Conservation (phyloP, 2,113 vertebrate genomes). For the Silurus meridionalis region DNA sequence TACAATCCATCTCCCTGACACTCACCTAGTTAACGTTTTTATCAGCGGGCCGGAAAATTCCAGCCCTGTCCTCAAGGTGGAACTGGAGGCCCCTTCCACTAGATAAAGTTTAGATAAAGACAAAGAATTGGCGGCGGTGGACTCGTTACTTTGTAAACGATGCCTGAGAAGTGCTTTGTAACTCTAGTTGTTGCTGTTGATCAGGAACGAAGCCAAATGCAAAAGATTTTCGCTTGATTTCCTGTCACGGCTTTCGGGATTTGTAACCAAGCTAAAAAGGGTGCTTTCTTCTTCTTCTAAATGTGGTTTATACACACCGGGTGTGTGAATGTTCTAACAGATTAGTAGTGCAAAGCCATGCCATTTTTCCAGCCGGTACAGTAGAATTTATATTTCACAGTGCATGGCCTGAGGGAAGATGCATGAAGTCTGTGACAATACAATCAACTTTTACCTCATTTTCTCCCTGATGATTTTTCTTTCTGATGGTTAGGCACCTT, state of each 20-base stretch:
- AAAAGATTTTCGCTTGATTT: neutral
- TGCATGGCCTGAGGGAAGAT: conserved; percentile 37
- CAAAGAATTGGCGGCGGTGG: conserved; percentile 68
- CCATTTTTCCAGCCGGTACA: conserved; percentile 17
- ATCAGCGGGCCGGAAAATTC: conserved; percentile 84
- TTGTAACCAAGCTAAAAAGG: neutral
- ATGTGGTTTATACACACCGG: neutral
- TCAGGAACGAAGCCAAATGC: neutral
- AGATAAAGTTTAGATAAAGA: conserved; percentile 76
- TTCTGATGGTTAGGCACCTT: neutral
- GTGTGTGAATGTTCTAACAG: neutral
- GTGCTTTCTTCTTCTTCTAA: neutral
- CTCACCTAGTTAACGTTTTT: conserved; percentile 93
- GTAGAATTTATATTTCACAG: conserved; percentile 20
- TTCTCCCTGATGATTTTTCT: conserved; percentile 30
- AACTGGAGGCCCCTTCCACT: conserved; percentile 77
- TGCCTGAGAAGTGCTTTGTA: conserved; percentile 28
- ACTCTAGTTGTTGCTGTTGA: conserved; percentile 14
- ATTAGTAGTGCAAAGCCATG: conserved; percentile 18
- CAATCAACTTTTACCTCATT: neutral
- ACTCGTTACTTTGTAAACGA: conserved; percentile 63
- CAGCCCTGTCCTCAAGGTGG: conserved; percentile 64
- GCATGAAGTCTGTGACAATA: neutral
- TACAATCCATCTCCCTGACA: conserved; percentile 89
- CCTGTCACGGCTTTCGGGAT: neutral